Conservation (phyloP, 2,888 invertebrate species). For the Diloba caeruleocephala region DNA sequence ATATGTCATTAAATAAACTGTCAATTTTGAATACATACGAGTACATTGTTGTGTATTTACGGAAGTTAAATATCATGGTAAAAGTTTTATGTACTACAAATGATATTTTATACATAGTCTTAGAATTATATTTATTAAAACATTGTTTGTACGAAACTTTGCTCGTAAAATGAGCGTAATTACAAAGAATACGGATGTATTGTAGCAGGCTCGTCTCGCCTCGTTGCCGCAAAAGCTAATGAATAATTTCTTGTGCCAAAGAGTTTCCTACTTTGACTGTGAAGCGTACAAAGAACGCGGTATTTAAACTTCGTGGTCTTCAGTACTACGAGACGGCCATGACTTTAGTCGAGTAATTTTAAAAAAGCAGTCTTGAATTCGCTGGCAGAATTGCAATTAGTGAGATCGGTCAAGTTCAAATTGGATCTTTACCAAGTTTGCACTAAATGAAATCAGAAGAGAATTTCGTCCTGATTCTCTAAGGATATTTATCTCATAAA, state of each 20-base stretch:
- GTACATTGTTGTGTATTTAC: too few relatives aligned
- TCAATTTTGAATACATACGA: too few relatives aligned
- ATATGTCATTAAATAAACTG: too few relatives aligned
- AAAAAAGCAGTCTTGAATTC: slow-evolving; percentile 38
- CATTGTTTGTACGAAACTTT: slow-evolving; percentile 23
- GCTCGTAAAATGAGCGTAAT: slow-evolving; percentile 24
- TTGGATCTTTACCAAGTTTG: slow-evolving; percentile 47
- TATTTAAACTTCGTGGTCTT: slow-evolving; percentile 55
- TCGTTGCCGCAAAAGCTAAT: slow-evolving; percentile 60
- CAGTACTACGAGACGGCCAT: slow-evolving; percentile 10
- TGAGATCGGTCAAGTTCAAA: slow-evolving; percentile 52
- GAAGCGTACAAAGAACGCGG: slow-evolving; percentile 53
- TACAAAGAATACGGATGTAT: slow-evolving; percentile 42
- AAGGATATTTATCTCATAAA: slow-evolving; percentile 12
- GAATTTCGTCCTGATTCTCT: slow-evolving; percentile 25
- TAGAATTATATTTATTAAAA: slow-evolving; percentile 12
- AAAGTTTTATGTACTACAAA: neutral
- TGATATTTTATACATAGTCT: neutral
- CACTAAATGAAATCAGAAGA: slow-evolving; percentile 40
- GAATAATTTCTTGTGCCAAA: slow-evolving; percentile 72
- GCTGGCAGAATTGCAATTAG: slow-evolving; percentile 46
- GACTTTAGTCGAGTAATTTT: slow-evolving; percentile 31
- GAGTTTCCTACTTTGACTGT: slow-evolving; percentile 66
- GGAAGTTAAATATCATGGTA: too few relatives aligned
- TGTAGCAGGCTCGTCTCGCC: slow-evolving; percentile 34